phyloP scores from a whole-genome alignment of 2,797 vertebrate species.

The Hippopotamyrus pictus region DNA sequence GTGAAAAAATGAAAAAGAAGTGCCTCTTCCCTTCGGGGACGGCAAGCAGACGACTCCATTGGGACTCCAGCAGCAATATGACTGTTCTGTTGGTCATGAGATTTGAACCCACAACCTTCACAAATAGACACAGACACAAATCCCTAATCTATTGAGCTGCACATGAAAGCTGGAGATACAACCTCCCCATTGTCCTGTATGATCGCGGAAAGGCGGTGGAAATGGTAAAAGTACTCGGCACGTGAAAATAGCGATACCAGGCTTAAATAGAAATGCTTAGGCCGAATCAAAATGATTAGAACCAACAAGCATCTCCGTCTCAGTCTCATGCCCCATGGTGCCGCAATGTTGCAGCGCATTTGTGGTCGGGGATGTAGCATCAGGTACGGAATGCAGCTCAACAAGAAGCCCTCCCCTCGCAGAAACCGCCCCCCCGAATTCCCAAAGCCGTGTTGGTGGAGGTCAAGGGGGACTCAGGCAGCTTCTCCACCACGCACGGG shows the following conservation, averaged over 20 bases:
- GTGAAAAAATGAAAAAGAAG: background rate
- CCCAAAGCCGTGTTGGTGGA: slow-evolving; percentile 34
- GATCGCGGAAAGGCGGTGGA: background rate
- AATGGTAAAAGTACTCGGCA: background rate
- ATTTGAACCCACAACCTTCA: background rate
- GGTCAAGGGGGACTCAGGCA: slow-evolving; percentile 36
- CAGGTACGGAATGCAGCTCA: background rate
- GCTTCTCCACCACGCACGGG: background rate
- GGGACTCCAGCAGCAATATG: background rate
- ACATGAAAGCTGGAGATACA: background rate
- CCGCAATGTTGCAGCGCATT: background rate
- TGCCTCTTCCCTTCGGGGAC: background rate
- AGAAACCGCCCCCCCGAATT: background rate
- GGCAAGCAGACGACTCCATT: background rate
- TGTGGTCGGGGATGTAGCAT: background rate
- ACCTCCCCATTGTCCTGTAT: background rate
- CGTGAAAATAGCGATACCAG: background rate
- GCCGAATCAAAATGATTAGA: background rate
- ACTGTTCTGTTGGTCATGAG: background rate
- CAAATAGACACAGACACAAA: background rate
- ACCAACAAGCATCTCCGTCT: background rate
- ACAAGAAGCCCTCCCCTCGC: background rate
- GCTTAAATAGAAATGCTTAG: background rate
- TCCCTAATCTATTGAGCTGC: background rate
- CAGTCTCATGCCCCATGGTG: background rate